Evolutionary conservation across 2,888 invertebrate genomes (phyloP), one percentile per base, ranked within the genome.

Genomic region (Pseudococcus longispinus): DNA sequence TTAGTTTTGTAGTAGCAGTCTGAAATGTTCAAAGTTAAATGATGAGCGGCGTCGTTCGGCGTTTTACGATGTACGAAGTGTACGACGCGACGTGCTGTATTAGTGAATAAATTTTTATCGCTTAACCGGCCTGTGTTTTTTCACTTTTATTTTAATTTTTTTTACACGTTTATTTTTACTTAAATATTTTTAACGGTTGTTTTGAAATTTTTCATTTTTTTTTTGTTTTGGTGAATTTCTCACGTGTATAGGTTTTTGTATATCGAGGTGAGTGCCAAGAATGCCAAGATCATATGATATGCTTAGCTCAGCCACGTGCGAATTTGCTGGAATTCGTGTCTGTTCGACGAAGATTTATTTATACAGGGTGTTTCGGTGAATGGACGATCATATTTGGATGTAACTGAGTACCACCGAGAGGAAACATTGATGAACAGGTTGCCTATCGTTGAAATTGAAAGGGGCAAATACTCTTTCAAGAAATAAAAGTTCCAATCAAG

Each of bases 251-350:
- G 32, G 29, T 15, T 74, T 74, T 18, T n/a, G n/a, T n/a, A 32
- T 74, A n/a, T 74, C 32, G 74, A 74, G 74, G 74, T 74, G 74
- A 74, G 74, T 74, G 74, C 18, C n/a, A n/a, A n/a, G n/a, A n/a
- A n/a, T 32, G 37, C 9, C n/a, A n/a, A n/a, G 32, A 37, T 74
- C 29, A 3, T 32, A 60, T 23, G n/a, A 23, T 60, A 8, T 60
- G 23, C 3, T 60, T 9, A 23, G 60, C 23, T 60, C 5, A 0
- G 11, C 60, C 60, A 60, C 60, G 60, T 60, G 60, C 60, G 55
- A 60, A 60, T 60, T 60, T 60, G 9, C 13, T 13, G 15, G 13
- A 46, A 15, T 1, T 46, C 15, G 44, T 46, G 44, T 46, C 44
- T 11, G 4, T 46, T 15, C 13, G 1, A 8, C 2, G 37, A 6